Percentiles rank a stretch among this genome's conserved stretches.
Evolutionary conservation across 2,113 vertebrate genomes (phyloP).

Genomic region (Siniperca knerii): DNA sequence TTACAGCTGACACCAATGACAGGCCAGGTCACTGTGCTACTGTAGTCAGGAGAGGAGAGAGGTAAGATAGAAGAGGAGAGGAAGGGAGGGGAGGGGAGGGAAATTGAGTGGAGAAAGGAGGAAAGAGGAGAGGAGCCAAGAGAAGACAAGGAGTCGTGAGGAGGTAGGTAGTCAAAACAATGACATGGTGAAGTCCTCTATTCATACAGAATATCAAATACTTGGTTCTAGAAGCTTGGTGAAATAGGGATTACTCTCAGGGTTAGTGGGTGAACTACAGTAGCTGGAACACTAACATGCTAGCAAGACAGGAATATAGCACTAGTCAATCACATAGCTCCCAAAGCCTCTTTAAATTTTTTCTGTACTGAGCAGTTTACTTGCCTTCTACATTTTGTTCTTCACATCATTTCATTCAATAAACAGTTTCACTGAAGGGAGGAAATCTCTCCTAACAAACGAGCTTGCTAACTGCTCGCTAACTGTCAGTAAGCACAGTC

Average conservation of each 20-base stretch:
- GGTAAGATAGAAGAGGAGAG: background rate
- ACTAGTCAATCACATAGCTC: no score
- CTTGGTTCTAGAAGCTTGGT: background rate
- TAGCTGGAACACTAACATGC: no score
- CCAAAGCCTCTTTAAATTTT: no score
- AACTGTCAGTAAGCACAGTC: background rate
- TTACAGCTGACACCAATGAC: slow-evolving; percentile 65
- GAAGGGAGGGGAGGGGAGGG: background rate
- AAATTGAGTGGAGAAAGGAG: background rate
- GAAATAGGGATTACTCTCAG: background rate
- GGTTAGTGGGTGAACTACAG: background rate
- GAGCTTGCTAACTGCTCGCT: no score
- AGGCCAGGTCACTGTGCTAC: slow-evolving; percentile 65
- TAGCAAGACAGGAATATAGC: no score
- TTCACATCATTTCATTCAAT: background rate
- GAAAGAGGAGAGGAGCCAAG: background rate
- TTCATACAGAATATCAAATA: background rate
- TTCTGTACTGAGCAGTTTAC: no score
- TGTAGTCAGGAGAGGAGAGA: slow-evolving; percentile 30
- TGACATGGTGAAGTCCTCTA: background rate
- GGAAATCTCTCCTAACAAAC: background rate
- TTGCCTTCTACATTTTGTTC: no score
- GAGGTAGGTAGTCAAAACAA: background rate
- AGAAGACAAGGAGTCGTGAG: background rate
- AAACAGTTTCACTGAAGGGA: background rate